phyloP scores from a whole-genome alignment of 2,797 vertebrate species.

The Eidolon dupreanum region DNA sequence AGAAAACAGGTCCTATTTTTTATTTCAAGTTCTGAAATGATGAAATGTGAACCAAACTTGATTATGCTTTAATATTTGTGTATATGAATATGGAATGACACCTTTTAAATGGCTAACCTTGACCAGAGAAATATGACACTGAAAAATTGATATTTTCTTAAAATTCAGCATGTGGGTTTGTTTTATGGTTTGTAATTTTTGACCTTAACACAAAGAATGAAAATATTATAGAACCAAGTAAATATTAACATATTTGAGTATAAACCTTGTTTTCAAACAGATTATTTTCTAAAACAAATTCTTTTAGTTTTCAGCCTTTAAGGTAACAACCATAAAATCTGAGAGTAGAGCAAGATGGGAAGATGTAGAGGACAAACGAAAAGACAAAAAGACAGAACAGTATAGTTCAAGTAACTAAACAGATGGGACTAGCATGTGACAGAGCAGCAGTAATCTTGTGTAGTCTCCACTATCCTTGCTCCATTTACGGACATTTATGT shows the following conservation, averaged over 20 bases:
- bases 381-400: not conserved
- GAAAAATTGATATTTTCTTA: conserved; percentile 33
- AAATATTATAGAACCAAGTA: conserved; percentile 35
- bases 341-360: not conserved
- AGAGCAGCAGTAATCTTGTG: not conserved
- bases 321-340: not conserved
- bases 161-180: not conserved
- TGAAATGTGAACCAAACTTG: not conserved
- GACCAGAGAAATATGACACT: not conserved
- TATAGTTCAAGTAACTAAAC: not conserved
- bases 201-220: conserved; percentile 37
- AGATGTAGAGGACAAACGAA: not conserved
- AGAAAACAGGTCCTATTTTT: conserved; percentile 46
- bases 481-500: not conserved
- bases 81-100: not conserved
- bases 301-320: conserved; percentile 21
- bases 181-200: not conserved
- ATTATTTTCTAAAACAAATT: conserved; percentile 34
- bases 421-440: conserved; percentile 32
- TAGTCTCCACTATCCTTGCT: not conserved
- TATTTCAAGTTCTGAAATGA: conserved; percentile 46
- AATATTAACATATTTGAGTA: not conserved
- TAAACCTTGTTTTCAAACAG: conserved; percentile 36
- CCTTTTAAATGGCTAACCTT: conserved; percentile 18
- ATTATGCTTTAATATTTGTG: not conserved